Conservation (phyloP, 2,888 invertebrate genomes). For the Trachelus iudaicus region DNA sequence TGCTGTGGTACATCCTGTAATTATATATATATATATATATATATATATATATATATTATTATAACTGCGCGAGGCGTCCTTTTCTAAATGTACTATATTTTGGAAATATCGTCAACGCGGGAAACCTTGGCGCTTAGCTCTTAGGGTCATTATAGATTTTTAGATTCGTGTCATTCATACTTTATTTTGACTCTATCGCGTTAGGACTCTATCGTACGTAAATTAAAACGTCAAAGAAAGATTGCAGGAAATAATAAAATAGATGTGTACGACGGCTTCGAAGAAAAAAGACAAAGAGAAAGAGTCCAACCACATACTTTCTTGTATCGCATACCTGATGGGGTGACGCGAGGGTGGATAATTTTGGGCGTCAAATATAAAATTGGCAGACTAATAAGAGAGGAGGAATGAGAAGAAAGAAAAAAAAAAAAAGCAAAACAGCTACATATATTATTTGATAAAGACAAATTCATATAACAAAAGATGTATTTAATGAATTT, state of each 20-base stretch:
- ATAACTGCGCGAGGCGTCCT: slow-evolving; percentile 28
- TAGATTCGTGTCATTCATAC: slow-evolving; percentile 23
- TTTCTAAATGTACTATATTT: slow-evolving; percentile 55
- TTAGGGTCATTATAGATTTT: slow-evolving; percentile 35
- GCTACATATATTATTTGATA: slow-evolving; percentile 48
- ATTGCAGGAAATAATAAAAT: slow-evolving; percentile 27
- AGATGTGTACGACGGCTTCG: slow-evolving; percentile 43
- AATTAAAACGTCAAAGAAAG: slow-evolving; percentile 12
- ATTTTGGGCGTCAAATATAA: background rate
- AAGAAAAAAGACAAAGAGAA: slow-evolving; percentile 25
- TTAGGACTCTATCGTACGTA: slow-evolving; percentile 23
- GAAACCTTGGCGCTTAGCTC: slow-evolving; percentile 45
- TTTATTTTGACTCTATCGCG: slow-evolving; percentile 28
- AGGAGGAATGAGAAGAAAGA: slow-evolving; percentile 24
- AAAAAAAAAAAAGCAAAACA: slow-evolving; percentile 13
- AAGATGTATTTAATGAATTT: slow-evolving; percentile 26
- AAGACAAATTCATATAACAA: slow-evolving; percentile 28
- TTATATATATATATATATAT: background rate
- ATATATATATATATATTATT: background rate
- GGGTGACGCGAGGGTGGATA: background rate
- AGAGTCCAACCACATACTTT: slow-evolving; percentile 41
- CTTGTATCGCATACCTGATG: slow-evolving; percentile 46
- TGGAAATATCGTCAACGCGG: slow-evolving; percentile 37
- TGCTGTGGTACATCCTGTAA: background rate
- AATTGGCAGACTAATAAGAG: slow-evolving; percentile 8